A percentile compares a stretch with the other conserved stretches of the same genome.
phyloP scores from a whole-genome alignment of 2,888 invertebrate species.

The Standfussiana lucernea region DNA sequence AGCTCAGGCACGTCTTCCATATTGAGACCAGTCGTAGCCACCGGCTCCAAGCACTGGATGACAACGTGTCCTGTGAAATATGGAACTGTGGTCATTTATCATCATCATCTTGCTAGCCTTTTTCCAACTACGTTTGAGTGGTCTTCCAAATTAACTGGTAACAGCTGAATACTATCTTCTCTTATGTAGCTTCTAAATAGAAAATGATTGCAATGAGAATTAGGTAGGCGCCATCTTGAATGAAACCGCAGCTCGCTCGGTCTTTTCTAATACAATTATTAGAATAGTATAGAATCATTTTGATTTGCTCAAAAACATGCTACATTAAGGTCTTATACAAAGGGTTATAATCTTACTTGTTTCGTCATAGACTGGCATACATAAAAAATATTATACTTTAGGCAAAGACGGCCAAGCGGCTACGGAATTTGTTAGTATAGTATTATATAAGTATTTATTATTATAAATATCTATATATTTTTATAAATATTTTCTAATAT shows the following conservation, averaged over 20 bases:
- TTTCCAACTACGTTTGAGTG: not conserved
- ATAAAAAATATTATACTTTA: not conserved
- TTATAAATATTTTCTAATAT: no score
- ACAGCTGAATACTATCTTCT: not conserved
- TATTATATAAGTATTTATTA: no score
- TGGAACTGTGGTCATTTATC: not conserved
- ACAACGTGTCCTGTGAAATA: constrained; percentile 87
- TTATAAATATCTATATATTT: no score
- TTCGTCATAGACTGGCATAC: not conserved
- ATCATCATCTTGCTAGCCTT: not conserved
- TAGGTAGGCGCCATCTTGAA: not conserved
- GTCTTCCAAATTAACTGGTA: not conserved
- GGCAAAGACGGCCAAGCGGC: not conserved
- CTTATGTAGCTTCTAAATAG: not conserved
- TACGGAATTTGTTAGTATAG: not conserved
- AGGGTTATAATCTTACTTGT: no score
- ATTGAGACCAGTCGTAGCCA: constrained; percentile 86
- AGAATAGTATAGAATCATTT: no score
- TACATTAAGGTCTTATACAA: no score
- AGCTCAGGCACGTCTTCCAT: constrained; percentile 86
- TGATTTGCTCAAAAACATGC: no score
- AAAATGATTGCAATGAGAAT: not conserved
- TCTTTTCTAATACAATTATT: no score
- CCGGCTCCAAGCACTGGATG: constrained; percentile 87
- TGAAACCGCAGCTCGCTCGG: not conserved